Evolutionary conservation across 2,888 invertebrate genomes (phyloP).

Genomic region (Lithophane semibrunnea): DNA sequence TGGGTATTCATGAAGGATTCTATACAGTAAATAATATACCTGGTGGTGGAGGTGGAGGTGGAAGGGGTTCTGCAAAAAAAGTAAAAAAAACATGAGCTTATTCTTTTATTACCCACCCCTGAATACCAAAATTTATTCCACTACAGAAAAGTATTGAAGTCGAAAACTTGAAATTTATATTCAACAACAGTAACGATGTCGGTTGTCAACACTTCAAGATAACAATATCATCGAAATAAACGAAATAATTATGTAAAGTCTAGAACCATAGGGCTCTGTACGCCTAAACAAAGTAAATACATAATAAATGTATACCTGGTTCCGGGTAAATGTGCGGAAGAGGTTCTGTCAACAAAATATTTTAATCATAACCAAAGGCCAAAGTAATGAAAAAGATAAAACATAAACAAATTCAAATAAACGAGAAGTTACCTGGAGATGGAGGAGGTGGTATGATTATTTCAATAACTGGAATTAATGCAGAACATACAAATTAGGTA

Average conservation of each 20-base stretch:
- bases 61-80: constrained; percentile 11
- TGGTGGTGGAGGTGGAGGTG: neutral
- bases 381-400: neutral
- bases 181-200: neutral
- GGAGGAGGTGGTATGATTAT: constrained; percentile 17
- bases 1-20: neutral
- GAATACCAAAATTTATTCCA: neutral
- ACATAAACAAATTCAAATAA: neutral
- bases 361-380: neutral
- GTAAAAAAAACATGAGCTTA: neutral
- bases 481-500: constrained; percentile 8
- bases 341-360: constrained; percentile 21
- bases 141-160: neutral
- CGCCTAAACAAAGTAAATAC: neutral
- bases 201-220: neutral
- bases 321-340: neutral
- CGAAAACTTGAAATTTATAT: neutral
- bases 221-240: neutral
- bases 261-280: neutral
- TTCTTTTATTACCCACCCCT: neutral
- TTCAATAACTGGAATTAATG: constrained; percentile 38
- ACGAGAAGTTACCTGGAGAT: constrained; percentile 31
- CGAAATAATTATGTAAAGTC: neutral
- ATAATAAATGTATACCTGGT: constrained; percentile 16
- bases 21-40: constrained; percentile 24